A percentile compares a stretch with the other conserved stretches of the same genome.
These are phyloP conservation scores for Drosophila teissieri DNA, from an alignment of 1,140 invertebrate species.

Conservation along the genomic window DNA sequence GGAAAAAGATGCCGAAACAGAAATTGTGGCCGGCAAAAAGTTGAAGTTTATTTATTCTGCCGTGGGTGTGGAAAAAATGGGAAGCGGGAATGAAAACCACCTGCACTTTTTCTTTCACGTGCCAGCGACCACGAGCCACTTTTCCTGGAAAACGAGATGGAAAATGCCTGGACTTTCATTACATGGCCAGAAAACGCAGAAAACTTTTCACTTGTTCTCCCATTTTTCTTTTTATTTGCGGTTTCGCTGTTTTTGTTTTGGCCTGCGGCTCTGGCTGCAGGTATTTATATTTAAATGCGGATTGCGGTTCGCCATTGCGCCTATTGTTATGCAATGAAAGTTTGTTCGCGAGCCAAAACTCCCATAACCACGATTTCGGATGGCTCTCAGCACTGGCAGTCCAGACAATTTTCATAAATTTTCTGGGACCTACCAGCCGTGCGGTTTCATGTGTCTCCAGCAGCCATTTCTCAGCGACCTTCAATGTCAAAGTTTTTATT, in stretches of 20 bases:
- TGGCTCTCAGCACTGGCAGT: slow-evolving; percentile 15
- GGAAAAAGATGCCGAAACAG: slow-evolving; percentile 19
- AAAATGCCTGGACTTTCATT: slow-evolving; percentile 66
- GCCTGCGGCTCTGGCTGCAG: slow-evolving; percentile 61
- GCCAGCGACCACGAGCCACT: slow-evolving; percentile 63
- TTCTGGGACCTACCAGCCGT: slow-evolving; percentile 3
- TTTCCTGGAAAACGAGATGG: slow-evolving; percentile 13
- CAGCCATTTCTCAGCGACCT: slow-evolving; percentile 53
- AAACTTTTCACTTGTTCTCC: slow-evolving; percentile 60
- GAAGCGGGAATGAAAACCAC: slow-evolving; percentile 57
- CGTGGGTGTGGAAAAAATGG: slow-evolving; percentile 21
- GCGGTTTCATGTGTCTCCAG: slow-evolving; percentile 29
- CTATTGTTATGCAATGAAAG: slow-evolving; percentile 81
- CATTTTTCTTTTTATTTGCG: slow-evolving; percentile 13
- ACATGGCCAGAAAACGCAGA: slow-evolving; percentile 65
- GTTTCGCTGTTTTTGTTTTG: slow-evolving; percentile 24
- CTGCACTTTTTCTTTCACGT: slow-evolving; percentile 79
- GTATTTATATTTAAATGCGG: slow-evolving; percentile 81
- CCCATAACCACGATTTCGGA: slow-evolving; percentile 28
- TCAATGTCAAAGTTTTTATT: slow-evolving; percentile 71
- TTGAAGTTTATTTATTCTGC: slow-evolving; percentile 75
- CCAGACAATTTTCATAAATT: slow-evolving; percentile 61
- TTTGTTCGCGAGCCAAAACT: slow-evolving; percentile 47
- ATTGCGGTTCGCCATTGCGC: slow-evolving; percentile 74
- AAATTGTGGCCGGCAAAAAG: slow-evolving; percentile 69